Percentiles rank a stretch among this genome's conserved stretches.
Conservation (phyloP, 53 echinoderm and acorn worm genomes). For the Apostichopus leukothele region DNA sequence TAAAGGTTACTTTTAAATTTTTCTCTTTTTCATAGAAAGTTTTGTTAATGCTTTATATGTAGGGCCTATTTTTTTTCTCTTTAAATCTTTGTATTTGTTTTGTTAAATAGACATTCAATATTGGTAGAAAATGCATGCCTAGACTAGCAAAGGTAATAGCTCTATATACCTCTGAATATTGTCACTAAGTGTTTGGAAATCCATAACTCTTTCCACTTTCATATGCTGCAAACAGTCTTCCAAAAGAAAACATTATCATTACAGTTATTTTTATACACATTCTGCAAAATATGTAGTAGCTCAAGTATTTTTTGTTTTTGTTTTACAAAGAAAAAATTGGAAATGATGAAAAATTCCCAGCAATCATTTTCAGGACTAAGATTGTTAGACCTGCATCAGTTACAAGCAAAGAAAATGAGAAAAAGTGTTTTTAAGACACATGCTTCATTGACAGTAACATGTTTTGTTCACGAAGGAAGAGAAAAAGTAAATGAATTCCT, state of each 20-base stretch:
- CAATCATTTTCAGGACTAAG: background rate
- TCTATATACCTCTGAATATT: constrained; percentile 33
- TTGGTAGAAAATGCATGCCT: constrained; percentile 20
- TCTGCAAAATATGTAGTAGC: constrained; percentile 25
- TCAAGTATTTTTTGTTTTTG: too few species aligned
- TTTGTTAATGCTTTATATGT: too few species aligned
- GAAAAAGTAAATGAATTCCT: too few species aligned
- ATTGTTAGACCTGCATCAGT: too few species aligned
- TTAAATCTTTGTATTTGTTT: constrained; percentile 3
- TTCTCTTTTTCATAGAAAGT: too few species aligned
- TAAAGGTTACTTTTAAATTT: too few species aligned
- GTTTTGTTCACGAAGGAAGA: too few species aligned
- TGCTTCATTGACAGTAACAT: too few species aligned
- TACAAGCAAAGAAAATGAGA: too few species aligned
- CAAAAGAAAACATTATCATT: background rate
- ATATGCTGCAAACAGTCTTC: constrained; percentile 48
- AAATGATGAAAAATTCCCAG: background rate
- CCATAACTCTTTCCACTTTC: constrained; percentile 43
- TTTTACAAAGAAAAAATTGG: background rate
- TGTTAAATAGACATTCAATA: background rate
- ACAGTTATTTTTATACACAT: constrained; percentile 15
- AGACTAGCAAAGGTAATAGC: constrained; percentile 15
- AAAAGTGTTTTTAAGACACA: too few species aligned
- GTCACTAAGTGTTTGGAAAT: constrained; percentile 35
- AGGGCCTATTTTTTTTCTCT: too few species aligned